These are phyloP conservation scores for Scarus forsteni DNA, from an alignment of 2,797 vertebrate species.

Conservation along the genomic window DNA sequence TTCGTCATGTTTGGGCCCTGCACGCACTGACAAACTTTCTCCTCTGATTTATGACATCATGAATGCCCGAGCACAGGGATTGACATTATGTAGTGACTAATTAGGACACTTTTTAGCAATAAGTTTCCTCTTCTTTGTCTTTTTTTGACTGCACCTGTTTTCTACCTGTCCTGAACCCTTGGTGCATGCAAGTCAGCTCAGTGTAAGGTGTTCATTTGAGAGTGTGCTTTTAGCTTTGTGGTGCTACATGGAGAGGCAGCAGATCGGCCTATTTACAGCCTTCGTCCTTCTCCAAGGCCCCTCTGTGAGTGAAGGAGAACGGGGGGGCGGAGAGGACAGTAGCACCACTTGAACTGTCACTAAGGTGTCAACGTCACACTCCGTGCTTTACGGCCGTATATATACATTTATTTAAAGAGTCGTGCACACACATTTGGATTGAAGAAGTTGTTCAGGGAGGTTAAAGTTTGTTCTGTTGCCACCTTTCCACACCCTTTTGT, in stretches of 20 bases:
- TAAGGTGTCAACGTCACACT: constrained; percentile 49
- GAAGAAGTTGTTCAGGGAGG: constrained; percentile 48
- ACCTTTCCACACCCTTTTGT: constrained; percentile 30
- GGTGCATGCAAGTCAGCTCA: constrained; percentile 68
- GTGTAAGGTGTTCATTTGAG: constrained; percentile 42
- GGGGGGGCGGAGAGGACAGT: constrained; percentile 24
- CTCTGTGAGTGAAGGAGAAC: constrained; percentile 8
- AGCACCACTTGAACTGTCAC: constrained; percentile 49
- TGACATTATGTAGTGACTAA: constrained; percentile 43
- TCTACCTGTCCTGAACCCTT: constrained; percentile 35
- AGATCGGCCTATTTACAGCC: constrained; percentile 52
- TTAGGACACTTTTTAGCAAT: constrained; percentile 42
- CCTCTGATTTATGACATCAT: constrained; percentile 3
- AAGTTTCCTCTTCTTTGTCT: constrained; percentile 30
- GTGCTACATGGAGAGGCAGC: constrained; percentile 39
- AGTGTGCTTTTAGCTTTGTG: constrained; percentile 37
- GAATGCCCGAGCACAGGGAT: constrained; percentile 45
- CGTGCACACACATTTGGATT: constrained; percentile 39
- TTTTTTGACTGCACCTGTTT: constrained; percentile 21
- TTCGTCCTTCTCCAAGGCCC: constrained; percentile 11
- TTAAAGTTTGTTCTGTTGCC: constrained; percentile 23
- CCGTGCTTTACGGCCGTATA: constrained; percentile 31
- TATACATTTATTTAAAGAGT: background rate
- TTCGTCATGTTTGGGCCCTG: constrained; percentile 24
- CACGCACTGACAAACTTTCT: constrained; percentile 33